These are phyloP conservation scores for Drosophila nannoptera DNA, from an alignment of 1,140 invertebrate species.

Conservation along the genomic window DNA sequence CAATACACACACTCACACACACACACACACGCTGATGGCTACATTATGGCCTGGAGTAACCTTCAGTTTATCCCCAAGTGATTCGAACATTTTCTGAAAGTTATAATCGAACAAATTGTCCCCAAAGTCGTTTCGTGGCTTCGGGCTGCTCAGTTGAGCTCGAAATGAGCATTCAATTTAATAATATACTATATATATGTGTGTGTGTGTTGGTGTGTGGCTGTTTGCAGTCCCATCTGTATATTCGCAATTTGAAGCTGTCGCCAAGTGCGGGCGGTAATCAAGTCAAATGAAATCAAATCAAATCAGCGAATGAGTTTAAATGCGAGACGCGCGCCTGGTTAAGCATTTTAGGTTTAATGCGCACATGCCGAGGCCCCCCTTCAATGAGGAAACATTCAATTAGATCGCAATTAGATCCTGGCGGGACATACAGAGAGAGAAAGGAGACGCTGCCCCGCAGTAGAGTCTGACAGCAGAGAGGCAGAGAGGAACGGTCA, in stretches of 20 bases:
- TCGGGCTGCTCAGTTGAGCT: conserved; percentile 30
- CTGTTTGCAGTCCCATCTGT: not conserved
- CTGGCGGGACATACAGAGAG: not conserved
- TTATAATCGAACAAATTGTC: not conserved
- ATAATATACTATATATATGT: not conserved
- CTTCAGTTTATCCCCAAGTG: not conserved
- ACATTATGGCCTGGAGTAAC: not conserved
- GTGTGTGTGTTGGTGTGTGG: not conserved
- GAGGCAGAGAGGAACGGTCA: not conserved
- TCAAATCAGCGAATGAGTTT: conserved; percentile 9
- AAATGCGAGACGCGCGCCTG: not conserved
- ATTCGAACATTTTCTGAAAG: not conserved
- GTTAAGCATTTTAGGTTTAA: not conserved
- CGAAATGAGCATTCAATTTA: conserved; percentile 39
- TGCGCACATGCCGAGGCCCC: not conserved
- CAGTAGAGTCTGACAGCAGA: no score
- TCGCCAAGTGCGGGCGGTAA: conserved; percentile 26
- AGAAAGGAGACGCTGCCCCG: no score
- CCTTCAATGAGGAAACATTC: conserved; percentile 37
- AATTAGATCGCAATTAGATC: conserved; percentile 19
- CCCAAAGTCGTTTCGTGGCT: conserved; percentile 4
- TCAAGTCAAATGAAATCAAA: conserved; percentile 6
- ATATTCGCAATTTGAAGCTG: conserved; percentile 31
- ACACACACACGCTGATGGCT: not conserved
- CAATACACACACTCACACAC: not conserved